Evolutionary conservation across 2,888 invertebrate species (phyloP), one percentile per base, ranked within the genome.

Genomic region (Hermodice carunculata): DNA sequence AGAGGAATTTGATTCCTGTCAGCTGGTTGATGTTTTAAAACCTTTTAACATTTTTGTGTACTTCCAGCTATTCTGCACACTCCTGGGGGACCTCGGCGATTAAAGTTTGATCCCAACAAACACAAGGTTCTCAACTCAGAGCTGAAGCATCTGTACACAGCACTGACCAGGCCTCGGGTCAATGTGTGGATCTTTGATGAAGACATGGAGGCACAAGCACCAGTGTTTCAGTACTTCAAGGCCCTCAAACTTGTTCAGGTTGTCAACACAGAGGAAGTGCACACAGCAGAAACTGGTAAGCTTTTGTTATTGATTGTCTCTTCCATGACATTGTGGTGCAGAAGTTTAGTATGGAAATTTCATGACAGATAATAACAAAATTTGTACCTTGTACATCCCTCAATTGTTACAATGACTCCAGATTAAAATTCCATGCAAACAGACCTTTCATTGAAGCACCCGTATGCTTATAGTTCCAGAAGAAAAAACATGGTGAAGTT

Each of bases 121-220:
- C 82, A 82, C 67, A 82, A 82, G 56, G 73, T 82, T 28, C 67
- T 82, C 53, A 80, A 80, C 68, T 78, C 80, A 0, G 82, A 81
- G 61, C 67, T 82, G 48, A 82, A 82, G 64, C 77, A 81, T 28
- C 63, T 82, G 57, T 82, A 82, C 73, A 82, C 82, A 8, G 82
- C 82, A 2, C 32, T 82, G 58, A 82, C 82, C 0, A 61, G 81
- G n/a, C 81, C 82, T 0, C 54, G 81, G 1, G 81, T 81, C 22
- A 81, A 82, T 67, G 79, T 82, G n/a, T 82, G 82, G 82, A 77
- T 82, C n/a, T 82, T 80, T 74, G 82, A 82, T 60, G 76, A 78
- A 57, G 77, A 80, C 58, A 53, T 54, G 24, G 77, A 78, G 4
- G 78, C 75, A 22, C 68, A 81, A 42, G 76, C 74, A 19, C 80